Conservation (phyloP, 1,140 invertebrate genomes). For the Bactericera cockerelli region DNA sequence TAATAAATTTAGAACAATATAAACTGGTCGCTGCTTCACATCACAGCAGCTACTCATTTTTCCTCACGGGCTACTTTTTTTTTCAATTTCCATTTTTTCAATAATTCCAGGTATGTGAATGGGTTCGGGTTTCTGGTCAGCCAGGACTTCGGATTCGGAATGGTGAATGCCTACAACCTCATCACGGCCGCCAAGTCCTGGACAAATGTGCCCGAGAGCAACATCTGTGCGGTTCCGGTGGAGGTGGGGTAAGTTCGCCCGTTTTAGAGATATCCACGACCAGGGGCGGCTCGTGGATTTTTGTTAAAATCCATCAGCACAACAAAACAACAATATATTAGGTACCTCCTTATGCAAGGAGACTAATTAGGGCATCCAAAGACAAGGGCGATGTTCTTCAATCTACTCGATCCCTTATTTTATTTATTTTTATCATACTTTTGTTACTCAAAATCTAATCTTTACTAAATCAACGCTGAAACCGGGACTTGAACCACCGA, state of each 20-base stretch:
- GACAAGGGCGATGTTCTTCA: too few species aligned
- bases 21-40: too few species aligned
- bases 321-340: background rate
- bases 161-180: constrained; percentile 70
- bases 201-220: constrained; percentile 57
- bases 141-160: constrained; percentile 73
- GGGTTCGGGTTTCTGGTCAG: constrained; percentile 50
- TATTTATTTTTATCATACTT: too few species aligned
- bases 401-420: background rate
- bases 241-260: constrained; percentile 19
- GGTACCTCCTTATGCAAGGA: background rate
- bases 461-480: too few species aligned
- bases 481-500: too few species aligned
- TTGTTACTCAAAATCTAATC: too few species aligned
- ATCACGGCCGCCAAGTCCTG: constrained; percentile 58
- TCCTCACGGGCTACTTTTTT: too few species aligned
- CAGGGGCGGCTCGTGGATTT: background rate
- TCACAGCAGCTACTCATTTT: too few species aligned
- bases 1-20: too few species aligned
- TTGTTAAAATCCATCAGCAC: background rate
- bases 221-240: constrained; percentile 35
- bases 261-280: background rate
- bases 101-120: constrained; percentile 38
- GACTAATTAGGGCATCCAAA: too few species aligned
- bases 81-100: too few species aligned